Conservation (phyloP, 2,113 vertebrate genomes). For the Bolborhynchus lineola region DNA sequence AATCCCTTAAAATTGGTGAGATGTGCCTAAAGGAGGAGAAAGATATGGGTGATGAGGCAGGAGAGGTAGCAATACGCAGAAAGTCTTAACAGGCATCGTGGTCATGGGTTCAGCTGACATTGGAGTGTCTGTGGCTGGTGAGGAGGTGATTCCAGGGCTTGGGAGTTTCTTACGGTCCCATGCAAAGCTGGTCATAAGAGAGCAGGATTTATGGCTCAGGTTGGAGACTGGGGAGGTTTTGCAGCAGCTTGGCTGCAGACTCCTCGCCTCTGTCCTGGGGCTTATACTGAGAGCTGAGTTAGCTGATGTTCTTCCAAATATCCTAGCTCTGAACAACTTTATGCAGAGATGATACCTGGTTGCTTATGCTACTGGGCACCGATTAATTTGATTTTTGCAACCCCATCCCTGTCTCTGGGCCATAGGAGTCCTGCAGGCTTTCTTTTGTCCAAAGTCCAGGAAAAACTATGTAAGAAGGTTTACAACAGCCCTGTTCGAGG, state of each 20-base stretch:
- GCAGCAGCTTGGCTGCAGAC: background rate
- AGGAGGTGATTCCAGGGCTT: background rate
- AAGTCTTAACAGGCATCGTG: background rate
- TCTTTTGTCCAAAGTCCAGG: background rate
- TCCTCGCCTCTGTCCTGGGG: background rate
- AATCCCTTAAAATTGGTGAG: background rate
- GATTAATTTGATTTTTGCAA: background rate
- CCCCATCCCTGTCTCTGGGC: background rate
- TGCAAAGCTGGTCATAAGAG: background rate
- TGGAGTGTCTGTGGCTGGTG: background rate
- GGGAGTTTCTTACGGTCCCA: background rate
- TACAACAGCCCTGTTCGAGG: background rate
- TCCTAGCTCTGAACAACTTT: background rate
- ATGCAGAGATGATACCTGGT: background rate
- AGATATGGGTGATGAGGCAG: background rate
- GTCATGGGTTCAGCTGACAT: rapidly evolving
- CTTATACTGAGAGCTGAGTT: background rate
- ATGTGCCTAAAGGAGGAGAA: background rate
- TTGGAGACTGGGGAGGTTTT: background rate
- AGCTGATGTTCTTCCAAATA: background rate
- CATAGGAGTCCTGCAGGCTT: background rate
- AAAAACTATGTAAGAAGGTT: background rate
- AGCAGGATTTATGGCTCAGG: background rate
- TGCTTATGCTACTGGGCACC: background rate
- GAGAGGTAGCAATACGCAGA: background rate